Evolutionary conservation across 2,113 vertebrate genomes (phyloP).

Genomic region (Gobiocypris rarus): DNA sequence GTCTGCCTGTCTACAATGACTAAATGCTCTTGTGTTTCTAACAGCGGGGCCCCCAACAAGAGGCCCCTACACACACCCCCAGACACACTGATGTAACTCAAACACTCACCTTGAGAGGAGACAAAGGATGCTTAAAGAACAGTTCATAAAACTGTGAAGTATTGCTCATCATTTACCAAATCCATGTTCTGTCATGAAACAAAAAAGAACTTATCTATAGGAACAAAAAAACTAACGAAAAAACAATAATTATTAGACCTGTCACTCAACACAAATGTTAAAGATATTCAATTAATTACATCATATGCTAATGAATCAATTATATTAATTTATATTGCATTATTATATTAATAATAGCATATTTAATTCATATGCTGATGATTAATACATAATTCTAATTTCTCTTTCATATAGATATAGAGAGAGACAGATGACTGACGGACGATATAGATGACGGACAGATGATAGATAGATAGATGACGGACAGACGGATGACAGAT

Average conservation of each 20-base stretch:
- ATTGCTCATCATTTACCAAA: not conserved
- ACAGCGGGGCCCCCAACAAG: conserved; percentile 43
- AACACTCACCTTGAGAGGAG: conserved; percentile 39
- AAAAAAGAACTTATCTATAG: not conserved
- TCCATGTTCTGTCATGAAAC: not conserved
- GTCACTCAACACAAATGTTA: not conserved
- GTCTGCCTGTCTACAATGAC: conserved; percentile 57
- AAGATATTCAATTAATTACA: not conserved
- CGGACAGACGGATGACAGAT: too few species aligned
- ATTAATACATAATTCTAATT: not conserved
- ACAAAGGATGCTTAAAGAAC: conserved; percentile 4
- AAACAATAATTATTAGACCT: not conserved
- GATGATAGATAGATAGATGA: not conserved
- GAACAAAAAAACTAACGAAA: not conserved
- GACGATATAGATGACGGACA: too few species aligned
- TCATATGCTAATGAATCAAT: not conserved
- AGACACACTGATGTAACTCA: conserved; percentile 29
- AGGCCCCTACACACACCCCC: not conserved
- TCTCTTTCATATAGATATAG: not conserved
- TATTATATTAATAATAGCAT: not conserved
- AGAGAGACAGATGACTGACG: too few species aligned
- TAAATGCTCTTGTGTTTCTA: conserved; percentile 56
- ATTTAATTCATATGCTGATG: not conserved
- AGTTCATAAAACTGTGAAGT: not conserved
- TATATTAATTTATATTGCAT: not conserved